Evolutionary conservation across 1,140 invertebrate genomes (phyloP).

Genomic region (Acromyrmex heyeri): DNA sequence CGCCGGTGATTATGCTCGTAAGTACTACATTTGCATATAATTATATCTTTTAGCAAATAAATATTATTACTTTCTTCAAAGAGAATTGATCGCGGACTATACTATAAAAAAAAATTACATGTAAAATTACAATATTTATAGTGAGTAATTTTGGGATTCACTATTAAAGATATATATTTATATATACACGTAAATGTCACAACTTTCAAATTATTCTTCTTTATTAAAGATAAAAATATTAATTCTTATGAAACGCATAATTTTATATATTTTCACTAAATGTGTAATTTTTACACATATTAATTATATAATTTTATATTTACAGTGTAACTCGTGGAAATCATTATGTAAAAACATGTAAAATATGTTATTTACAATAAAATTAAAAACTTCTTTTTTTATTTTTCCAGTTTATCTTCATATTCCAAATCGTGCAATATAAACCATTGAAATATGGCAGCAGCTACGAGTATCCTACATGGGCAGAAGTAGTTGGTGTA

Average conservation of each 20-base stretch:
- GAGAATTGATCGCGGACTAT: neutral
- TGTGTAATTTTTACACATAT: no score
- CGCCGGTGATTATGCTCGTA: slow-evolving; percentile 89
- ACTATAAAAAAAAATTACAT: no score
- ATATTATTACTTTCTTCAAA: neutral
- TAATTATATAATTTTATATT: no score
- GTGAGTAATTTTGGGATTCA: no score
- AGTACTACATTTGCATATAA: slow-evolving; percentile 73
- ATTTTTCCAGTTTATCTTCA: slow-evolving; percentile 89
- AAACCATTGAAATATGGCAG: slow-evolving; percentile 89
- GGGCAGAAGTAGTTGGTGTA: slow-evolving; percentile 92
- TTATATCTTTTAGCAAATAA: no score
- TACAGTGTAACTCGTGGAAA: neutral
- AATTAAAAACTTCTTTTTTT: slow-evolving; percentile 14
- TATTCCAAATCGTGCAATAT: slow-evolving; percentile 91
- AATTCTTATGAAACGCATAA: no score
- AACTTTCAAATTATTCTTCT: no score
- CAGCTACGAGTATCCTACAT: slow-evolving; percentile 91
- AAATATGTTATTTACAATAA: neutral
- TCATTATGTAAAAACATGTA: neutral
- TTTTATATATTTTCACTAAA: no score
- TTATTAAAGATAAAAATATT: no score
- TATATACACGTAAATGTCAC: no score
- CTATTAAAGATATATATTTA: no score
- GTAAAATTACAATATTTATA: no score